Base-by-base conservation (phyloP, 2,797 vertebrate genomes). In the Phalloptychus januarius region DNA sequence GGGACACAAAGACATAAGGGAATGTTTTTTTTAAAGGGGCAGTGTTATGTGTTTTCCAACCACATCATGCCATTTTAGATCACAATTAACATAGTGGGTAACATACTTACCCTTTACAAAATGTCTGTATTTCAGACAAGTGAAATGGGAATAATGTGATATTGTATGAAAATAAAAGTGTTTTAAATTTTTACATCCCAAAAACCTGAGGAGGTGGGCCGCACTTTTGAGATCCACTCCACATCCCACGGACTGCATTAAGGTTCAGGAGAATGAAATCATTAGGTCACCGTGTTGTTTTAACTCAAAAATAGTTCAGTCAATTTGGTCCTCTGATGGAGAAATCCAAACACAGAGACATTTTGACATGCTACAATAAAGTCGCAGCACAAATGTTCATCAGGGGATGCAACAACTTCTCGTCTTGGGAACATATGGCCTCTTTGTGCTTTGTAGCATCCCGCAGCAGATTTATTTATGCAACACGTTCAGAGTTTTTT, bases 401-500 rank as follows among this genome's bases (percentile, higher is more conserved):
- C 36, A 76, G 75, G 76, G 77, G 63, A 76, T 78, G 85, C 69
- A 79, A 81, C 80, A 83, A 81, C 58, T 75, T 70, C 72, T 77
- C 79, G 77, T 79, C 72, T 31, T 70, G 58, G 38, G 44, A 77
- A 61, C 84, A 89, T 84, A 84, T 75, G 77, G 78, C 38, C 50
- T 79, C 33, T 76, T 67, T 83, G 63, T 79, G 82, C 82, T 81
- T 25, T 73, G 54, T 71, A 75, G 69, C 79, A 16, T 48, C 45
- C 4, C 10, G 7, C 31, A 74, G 8, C 79, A 87, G 75, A 88
- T 89, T 79, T 84, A 82, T 86, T 81, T 61, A 71, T 58, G 70
- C 31, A 73, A 72, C 77, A 70, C 79, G 70, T 80, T 69, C n/a
- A 77, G 20, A 80, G 77, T 28, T 78, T 38, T 40, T 77, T 40